These are phyloP conservation scores for Leuctra nigra DNA, from an alignment of 2,888 invertebrate genomes.

Conservation along the genomic window DNA sequence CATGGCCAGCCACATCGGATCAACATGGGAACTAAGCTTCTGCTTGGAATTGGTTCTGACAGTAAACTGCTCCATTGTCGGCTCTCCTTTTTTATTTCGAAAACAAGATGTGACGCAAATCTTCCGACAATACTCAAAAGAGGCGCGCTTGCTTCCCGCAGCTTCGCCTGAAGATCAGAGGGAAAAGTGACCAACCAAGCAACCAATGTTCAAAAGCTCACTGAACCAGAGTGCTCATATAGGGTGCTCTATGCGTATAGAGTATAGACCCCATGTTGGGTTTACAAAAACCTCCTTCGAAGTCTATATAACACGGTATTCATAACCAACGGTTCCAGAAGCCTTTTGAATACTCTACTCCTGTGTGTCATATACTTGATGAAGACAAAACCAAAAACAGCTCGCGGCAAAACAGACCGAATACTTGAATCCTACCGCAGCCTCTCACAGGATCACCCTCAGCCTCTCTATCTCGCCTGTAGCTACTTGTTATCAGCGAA, in stretches of 20 bases:
- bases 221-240: slow-evolving; percentile 10
- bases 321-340: slow-evolving; percentile 8
- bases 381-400: slow-evolving; percentile 3
- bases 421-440: slow-evolving; percentile 10
- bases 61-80: slow-evolving; percentile 16
- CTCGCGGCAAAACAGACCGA: slow-evolving; percentile 5
- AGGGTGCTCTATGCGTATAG: too few species aligned
- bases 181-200: slow-evolving; percentile 15
- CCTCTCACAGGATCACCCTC: background rate
- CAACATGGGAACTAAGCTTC: background rate
- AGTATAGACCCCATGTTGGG: background rate
- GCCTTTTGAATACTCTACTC: slow-evolving; percentile 13
- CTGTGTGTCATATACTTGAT: slow-evolving; percentile 5
- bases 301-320: slow-evolving; percentile 5
- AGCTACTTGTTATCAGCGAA: background rate
- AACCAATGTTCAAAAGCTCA: slow-evolving; percentile 14
- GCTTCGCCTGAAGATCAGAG: background rate
- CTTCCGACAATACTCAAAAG: slow-evolving; percentile 10
- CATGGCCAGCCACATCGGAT: too few species aligned
- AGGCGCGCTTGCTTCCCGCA: background rate
- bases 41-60: slow-evolving; percentile 10
- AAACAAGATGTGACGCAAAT: slow-evolving; percentile 17
- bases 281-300: slow-evolving; percentile 6
- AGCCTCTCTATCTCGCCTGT: background rate
- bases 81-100: background rate